Conservation (phyloP, 2,888 invertebrate species). For the Tenthredo scrophulariae region DNA sequence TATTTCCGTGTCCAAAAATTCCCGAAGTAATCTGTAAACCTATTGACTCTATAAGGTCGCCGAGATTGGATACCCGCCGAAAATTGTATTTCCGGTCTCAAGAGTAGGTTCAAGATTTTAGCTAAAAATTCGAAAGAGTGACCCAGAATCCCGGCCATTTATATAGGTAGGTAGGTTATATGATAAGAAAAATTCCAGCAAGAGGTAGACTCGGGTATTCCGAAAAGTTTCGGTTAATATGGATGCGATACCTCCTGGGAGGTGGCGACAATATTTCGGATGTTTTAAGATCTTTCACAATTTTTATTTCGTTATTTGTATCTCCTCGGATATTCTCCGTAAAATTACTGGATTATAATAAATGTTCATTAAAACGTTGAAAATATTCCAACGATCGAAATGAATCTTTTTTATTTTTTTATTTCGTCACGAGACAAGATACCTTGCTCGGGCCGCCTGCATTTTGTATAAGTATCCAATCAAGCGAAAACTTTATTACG, state of each 20-base stretch:
- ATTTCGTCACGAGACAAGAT: neutral
- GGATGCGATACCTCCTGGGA: neutral
- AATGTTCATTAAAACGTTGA: slow-evolving; percentile 23
- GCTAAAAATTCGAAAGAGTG: slow-evolving; percentile 34
- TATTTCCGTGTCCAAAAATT: slow-evolving; percentile 26
- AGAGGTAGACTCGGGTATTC: neutral
- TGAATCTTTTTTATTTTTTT: slow-evolving; percentile 12
- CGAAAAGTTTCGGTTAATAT: neutral
- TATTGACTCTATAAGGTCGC: slow-evolving; percentile 33
- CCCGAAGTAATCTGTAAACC: slow-evolving; percentile 26
- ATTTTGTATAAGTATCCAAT: slow-evolving; percentile 39
- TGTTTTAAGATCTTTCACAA: neutral
- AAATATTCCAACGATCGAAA: slow-evolving; percentile 20
- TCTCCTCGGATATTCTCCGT: neutral
- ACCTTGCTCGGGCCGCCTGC: slow-evolving; percentile 1
- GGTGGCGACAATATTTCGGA: neutral
- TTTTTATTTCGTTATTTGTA: neutral
- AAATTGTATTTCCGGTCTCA: slow-evolving; percentile 38
- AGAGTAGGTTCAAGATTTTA: neutral
- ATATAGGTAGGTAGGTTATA: neutral
- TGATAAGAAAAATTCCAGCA: neutral
- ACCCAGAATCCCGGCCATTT: slow-evolving; percentile 6
- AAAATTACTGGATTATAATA: neutral
- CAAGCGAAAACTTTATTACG: slow-evolving; percentile 39
- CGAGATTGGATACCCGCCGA: slow-evolving; percentile 30